These are phyloP conservation scores for Zoroaster sp. DNA, from an alignment of 53 echinoderm and acorn worm genomes.

Conservation along the genomic window DNA sequence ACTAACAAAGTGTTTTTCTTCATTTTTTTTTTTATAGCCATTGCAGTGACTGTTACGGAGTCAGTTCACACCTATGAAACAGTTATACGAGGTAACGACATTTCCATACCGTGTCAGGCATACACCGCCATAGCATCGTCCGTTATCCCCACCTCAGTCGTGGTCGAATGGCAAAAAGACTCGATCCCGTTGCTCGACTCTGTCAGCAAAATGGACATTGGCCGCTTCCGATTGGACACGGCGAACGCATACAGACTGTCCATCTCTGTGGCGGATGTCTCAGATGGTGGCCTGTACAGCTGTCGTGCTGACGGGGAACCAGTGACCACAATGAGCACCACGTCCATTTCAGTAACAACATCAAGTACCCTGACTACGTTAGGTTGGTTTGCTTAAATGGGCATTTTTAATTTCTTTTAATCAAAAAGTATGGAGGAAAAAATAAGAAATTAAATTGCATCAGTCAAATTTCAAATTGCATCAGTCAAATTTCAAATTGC, in stretches of 20 bases:
- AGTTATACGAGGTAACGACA: constrained; percentile 40
- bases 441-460: too few relatives aligned
- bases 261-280: neutral
- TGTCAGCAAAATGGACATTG: neutral
- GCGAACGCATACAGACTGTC: constrained; percentile 21
- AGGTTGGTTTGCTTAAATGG: constrained; percentile 40
- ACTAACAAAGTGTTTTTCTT: too few relatives aligned
- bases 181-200: constrained; percentile 18
- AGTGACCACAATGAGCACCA: neutral
- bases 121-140: neutral
- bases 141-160: neutral
- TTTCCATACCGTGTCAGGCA: constrained; percentile 30
- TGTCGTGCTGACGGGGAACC: constrained; percentile 44
- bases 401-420: too few relatives aligned
- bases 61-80: neutral
- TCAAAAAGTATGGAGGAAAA: too few relatives aligned
- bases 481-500: too few relatives aligned
- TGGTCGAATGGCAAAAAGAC: constrained; percentile 33
- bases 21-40: neutral
- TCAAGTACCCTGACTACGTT: neutral
- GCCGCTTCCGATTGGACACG: constrained; percentile 8
- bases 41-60: neutral
- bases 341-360: neutral
- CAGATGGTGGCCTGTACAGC: constrained; percentile 34
- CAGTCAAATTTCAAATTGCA: too few relatives aligned